phyloP scores from a whole-genome alignment of 2,797 vertebrate genomes.

The Anas bahamensis region DNA sequence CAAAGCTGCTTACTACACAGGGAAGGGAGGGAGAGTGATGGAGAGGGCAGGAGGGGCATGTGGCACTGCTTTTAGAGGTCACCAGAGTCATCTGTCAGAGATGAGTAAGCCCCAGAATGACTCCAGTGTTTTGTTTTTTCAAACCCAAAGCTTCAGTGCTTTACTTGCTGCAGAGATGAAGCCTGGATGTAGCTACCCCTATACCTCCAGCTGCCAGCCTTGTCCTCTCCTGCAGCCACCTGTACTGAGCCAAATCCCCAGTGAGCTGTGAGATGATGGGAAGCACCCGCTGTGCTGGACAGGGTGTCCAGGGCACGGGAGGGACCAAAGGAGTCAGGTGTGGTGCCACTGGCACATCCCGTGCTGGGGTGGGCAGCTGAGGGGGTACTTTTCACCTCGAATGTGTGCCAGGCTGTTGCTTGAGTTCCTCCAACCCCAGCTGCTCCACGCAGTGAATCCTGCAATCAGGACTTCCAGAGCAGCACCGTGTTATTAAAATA shows the following conservation, averaged over 20 bases:
- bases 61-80: slow-evolving; percentile 34
- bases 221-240: background rate
- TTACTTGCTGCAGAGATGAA: background rate
- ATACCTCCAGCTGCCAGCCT: background rate
- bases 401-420: background rate
- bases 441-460: slow-evolving; percentile 3
- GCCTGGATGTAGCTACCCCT: background rate
- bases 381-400: background rate
- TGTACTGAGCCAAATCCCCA: background rate
- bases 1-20: slow-evolving; percentile 56
- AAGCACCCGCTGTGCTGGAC: background rate
- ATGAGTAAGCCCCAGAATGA: background rate
- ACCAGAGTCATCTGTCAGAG: background rate
- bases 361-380: background rate
- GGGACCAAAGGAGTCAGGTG: background rate
- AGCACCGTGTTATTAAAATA: slow-evolving; percentile 58
- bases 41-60: background rate
- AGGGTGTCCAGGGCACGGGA: background rate
- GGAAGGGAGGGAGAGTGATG: background rate
- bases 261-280: background rate
- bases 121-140: background rate
- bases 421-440: background rate
- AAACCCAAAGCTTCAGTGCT: background rate
- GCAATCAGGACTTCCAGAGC: background rate
- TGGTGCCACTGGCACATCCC: background rate